A percentile compares a stretch with the other conserved stretches of the same genome.
These are phyloP conservation scores for Eulemur macaco DNA, from an alignment of 2,113 vertebrate genomes.

Conservation along the genomic window DNA sequence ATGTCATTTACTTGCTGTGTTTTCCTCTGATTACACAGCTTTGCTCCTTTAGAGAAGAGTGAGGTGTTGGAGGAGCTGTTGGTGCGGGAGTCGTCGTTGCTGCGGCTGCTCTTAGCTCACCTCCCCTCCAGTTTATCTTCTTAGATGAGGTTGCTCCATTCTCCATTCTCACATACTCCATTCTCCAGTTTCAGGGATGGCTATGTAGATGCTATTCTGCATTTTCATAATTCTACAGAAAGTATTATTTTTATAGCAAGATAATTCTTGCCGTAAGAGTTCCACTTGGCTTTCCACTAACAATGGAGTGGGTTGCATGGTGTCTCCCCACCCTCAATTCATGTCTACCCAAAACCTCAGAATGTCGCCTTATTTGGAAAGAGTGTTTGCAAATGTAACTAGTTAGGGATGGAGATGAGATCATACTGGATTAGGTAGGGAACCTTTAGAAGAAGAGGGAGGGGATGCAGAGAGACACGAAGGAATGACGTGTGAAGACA, in stretches of 20 bases:
- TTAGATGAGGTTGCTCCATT: neutral
- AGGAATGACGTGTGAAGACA: neutral
- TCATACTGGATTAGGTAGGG: neutral
- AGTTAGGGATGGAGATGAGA: neutral
- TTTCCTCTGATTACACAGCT: neutral
- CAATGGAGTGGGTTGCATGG: neutral
- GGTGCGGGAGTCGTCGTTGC: neutral
- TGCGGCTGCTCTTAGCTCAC: neutral
- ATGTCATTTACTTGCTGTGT: neutral
- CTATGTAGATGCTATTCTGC: neutral
- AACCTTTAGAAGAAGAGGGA: neutral
- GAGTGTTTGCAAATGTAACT: neutral
- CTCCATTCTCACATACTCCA: neutral
- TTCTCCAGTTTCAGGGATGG: neutral
- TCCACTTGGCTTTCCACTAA: neutral
- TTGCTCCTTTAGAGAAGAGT: neutral
- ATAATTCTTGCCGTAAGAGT: neutral
- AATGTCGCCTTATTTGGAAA: slow-evolving; percentile 18
- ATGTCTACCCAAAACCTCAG: neutral
- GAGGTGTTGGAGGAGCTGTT: neutral
- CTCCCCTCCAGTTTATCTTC: neutral
- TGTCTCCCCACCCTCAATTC: neutral
- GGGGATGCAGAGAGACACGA: neutral
- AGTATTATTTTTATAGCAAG: neutral
- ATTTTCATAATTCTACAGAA: neutral